These are phyloP conservation scores for Sinocyclocheilus maitianheensis DNA, from an alignment of 2,113 vertebrate species.

Conservation along the genomic window DNA sequence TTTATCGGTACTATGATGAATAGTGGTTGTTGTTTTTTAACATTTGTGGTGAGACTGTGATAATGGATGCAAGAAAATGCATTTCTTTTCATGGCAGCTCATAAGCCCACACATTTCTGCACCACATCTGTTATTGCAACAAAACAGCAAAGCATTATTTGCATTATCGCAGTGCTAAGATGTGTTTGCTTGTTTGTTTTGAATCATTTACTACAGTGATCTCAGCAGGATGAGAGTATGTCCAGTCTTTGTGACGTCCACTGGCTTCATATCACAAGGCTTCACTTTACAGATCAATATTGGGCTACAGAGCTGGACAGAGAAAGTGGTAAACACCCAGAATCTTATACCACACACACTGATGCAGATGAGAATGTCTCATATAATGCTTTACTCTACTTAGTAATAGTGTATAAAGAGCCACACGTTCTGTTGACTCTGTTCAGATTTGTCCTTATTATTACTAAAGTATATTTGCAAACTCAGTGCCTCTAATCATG, in stretches of 20 bases:
- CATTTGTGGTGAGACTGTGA: conserved; percentile 6
- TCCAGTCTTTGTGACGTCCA: conserved; percentile 27
- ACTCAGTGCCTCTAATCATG: not conserved
- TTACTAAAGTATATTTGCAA: not conserved
- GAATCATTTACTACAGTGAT: conserved; percentile 31
- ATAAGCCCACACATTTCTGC: not conserved
- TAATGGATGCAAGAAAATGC: not conserved
- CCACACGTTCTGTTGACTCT: not conserved
- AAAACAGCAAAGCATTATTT: not conserved
- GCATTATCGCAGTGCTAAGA: not conserved
- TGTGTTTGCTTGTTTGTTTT: conserved; percentile 44
- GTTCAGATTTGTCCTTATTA: too few relatives aligned
- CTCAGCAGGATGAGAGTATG: not conserved
- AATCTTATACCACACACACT: conserved; percentile 8
- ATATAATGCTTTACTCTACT: not conserved
- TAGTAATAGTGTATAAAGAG: not conserved
- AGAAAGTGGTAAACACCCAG: conserved; percentile 39
- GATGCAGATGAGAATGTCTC: not conserved
- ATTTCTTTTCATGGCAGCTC: not conserved
- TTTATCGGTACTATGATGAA: not conserved
- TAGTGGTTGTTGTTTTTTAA: not conserved
- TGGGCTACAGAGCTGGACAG: conserved; percentile 33
- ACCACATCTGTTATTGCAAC: not conserved
- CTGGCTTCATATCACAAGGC: conserved; percentile 40
- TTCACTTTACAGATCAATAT: conserved; percentile 50